A percentile compares a stretch with the other conserved stretches of the same genome.
These are phyloP conservation scores for Thecophora atra DNA, from an alignment of 2,888 invertebrate species.

Conservation along the genomic window DNA sequence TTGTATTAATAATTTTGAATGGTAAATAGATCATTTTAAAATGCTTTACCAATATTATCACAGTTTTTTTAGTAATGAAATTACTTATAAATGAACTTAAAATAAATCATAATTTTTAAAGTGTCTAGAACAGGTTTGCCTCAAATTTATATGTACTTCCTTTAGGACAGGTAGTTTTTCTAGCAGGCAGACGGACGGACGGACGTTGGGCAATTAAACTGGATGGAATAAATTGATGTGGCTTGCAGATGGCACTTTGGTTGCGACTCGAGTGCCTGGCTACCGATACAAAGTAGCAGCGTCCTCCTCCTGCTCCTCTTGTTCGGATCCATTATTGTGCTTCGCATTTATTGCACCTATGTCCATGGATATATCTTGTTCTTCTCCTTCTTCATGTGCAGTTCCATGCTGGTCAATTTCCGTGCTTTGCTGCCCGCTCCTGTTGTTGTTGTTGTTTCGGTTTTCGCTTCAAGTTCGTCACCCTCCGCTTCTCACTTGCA, in stretches of 20 bases:
- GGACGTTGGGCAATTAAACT: constrained; percentile 30
- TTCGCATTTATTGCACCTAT: background rate
- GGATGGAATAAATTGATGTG: constrained; percentile 35
- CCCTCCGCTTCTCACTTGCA: background rate
- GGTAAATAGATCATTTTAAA: no score
- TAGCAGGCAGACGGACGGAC: background rate
- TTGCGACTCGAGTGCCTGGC: background rate
- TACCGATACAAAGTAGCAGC: background rate
- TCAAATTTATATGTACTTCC: background rate
- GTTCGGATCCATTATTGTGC: background rate
- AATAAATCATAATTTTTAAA: background rate
- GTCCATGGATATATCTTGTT: constrained; percentile 44
- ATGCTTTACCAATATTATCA: no score
- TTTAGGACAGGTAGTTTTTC: background rate
- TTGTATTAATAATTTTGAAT: no score
- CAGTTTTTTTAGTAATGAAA: no score
- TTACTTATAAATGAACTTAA: no score
- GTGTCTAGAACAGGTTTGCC: constrained; percentile 27
- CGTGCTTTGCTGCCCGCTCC: constrained; percentile 24
- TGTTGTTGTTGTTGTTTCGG: constrained; percentile 5
- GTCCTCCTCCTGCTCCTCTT: background rate
- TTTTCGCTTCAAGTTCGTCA: constrained; percentile 5
- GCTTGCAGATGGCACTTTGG: constrained; percentile 35
- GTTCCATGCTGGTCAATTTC: constrained; percentile 39
- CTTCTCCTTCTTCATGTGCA: constrained; percentile 42